Base-by-base conservation (phyloP, 30 jellyfish, hydroid and myxozoan genomes). In the Hydractinia symbiolongicarpus region DNA sequence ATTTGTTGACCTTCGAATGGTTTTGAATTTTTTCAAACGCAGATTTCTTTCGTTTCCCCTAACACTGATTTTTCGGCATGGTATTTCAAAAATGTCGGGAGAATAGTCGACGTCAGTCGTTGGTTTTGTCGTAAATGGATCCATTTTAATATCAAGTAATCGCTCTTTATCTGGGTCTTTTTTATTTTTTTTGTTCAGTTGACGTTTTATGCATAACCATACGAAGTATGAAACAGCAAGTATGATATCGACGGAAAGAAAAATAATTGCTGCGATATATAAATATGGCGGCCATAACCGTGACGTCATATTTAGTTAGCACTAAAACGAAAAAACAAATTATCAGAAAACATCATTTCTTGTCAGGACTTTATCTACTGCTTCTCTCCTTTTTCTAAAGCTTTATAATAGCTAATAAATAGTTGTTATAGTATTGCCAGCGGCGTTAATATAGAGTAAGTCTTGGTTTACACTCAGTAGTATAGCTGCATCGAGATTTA, bases 11-110 rank as follows among this genome's bases (percentile, higher is more conserved):
- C 21, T 64, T 51, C 40, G 16, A 53, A n/a, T 8, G 1, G 51
- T 49, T 6, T 7, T 55, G 20, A 8, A 16, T n/a, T 50, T 20
- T 15, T 50, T 74, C 8, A 15, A 49, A 19, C 8, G 76, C 4
- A 74, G 73, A 55, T 58, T 74, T 50, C 83, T 21, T 21, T 21
- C 66, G 83, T 74, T 58, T 20, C 83, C 83, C 40, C 21, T 50
- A 4, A 74, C 66, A 50, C 66, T 58, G 4, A 74, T 10, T 4
- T 66, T 74, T 13, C 54, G 61, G 14, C 83, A 17, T 11, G 83
- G 83, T 50, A 74, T 74, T 50, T 50, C 69, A 74, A 74, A 74
- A 17, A 55, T 67, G 14, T 74, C 83, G 3, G 70, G 49, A 74
- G 52, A n/a, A 64, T 64, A 64, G 19, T 64, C 74, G 40, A 64